Conservation (phyloP, 2,888 invertebrate genomes). For the Caenorhabditis panamensis region DNA sequence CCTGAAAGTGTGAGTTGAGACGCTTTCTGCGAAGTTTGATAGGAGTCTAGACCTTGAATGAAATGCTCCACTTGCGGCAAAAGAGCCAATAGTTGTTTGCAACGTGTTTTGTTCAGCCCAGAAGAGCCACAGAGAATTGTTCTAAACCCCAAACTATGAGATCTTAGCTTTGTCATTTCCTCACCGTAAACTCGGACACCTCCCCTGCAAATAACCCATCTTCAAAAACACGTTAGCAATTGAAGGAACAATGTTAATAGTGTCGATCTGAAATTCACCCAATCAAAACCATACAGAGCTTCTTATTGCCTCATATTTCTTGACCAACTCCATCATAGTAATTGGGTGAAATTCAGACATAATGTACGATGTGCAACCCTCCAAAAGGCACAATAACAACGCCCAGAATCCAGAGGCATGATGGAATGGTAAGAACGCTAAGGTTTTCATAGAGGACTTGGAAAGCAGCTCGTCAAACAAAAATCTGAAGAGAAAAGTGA, state of each 20-base stretch:
- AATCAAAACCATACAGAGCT: too few relatives aligned
- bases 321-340: slow-evolving; percentile 71
- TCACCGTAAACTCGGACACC: slow-evolving; percentile 47
- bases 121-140: slow-evolving; percentile 75
- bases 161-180: neutral
- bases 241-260: slow-evolving; percentile 76
- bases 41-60: slow-evolving; percentile 71
- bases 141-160: slow-evolving; percentile 32
- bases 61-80: slow-evolving; percentile 74
- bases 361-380: slow-evolving; percentile 75
- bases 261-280: slow-evolving; percentile 58
- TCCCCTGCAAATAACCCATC: slow-evolving; percentile 44
- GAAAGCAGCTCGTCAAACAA: slow-evolving; percentile 63
- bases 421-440: slow-evolving; percentile 77
- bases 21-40: neutral
- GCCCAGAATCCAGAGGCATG: slow-evolving; percentile 80
- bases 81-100: slow-evolving; percentile 63
- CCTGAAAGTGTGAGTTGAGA: too few relatives aligned
- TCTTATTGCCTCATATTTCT: slow-evolving; percentile 74
- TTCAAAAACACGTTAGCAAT: slow-evolving; percentile 61
- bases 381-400: slow-evolving; percentile 73
- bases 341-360: slow-evolving; percentile 74
- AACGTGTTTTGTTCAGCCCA: slow-evolving; percentile 67
- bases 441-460: slow-evolving; percentile 56
- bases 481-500: slow-evolving; percentile 52